phyloP scores from a whole-genome alignment of 2,113 vertebrate species.

The Amphilophus citrinellus region DNA sequence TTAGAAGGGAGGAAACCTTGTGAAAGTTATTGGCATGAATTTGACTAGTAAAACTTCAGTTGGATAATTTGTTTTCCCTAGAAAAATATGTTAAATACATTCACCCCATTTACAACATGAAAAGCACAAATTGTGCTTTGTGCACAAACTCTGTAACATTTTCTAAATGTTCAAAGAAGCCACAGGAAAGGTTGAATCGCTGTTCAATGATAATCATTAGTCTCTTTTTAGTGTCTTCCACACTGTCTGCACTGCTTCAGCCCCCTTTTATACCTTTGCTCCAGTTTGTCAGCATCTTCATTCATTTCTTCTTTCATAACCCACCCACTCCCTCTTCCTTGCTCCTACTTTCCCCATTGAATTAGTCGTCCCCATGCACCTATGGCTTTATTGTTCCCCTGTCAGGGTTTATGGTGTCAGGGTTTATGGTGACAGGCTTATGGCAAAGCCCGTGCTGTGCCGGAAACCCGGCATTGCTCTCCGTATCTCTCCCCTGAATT shows the following conservation, averaged over 20 bases:
- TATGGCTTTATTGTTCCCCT: not conserved
- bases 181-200: not conserved
- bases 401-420: slow-evolving; percentile 5
- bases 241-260: not conserved
- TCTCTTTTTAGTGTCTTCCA: slow-evolving; percentile 3
- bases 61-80: not conserved
- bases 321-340: not conserved
- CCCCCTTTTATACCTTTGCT: not conserved
- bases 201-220: slow-evolving; percentile 11
- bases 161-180: slow-evolving; percentile 24
- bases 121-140: not conserved
- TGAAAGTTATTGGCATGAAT: not conserved
- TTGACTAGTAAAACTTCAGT: not conserved
- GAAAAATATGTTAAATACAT: not conserved
- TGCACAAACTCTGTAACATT: slow-evolving; percentile 3
- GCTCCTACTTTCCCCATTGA: not conserved
- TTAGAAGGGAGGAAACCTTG: not conserved
- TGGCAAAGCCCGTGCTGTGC: slow-evolving; percentile 15
- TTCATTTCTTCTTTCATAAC: slow-evolving; percentile 21
- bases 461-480: slow-evolving; percentile 5
- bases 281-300: not conserved
- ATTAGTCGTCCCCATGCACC: not conserved
- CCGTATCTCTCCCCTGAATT: not conserved
- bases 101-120: not conserved
- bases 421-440: not conserved